A percentile compares a stretch with the other conserved stretches of the same genome.
Evolutionary conservation across 2,797 vertebrate species (phyloP).

Genomic region (Peromyscus aztecus): DNA sequence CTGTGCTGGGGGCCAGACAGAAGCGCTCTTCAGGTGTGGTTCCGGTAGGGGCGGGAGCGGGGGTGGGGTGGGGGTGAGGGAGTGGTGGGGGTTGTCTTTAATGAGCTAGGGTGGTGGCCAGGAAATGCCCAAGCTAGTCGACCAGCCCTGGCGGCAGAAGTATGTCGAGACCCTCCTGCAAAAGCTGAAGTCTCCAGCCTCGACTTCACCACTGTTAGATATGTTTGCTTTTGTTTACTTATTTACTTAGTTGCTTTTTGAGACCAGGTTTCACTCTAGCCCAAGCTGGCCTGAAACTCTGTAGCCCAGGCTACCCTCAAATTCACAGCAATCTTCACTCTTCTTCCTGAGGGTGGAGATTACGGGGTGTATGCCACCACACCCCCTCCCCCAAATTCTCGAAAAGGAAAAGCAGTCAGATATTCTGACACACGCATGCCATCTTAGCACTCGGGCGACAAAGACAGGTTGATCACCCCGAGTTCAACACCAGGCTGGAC

Average conservation of each 20-base stretch:
- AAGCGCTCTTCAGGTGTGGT: not conserved
- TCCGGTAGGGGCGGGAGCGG: not conserved
- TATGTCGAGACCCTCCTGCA: not conserved
- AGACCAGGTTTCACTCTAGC: not conserved
- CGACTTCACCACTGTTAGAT: not conserved
- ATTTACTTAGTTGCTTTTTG: not conserved
- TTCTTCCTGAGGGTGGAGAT: not conserved
- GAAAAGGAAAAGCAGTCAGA: not conserved
- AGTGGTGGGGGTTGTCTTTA: not conserved
- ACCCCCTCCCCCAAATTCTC: not conserved
- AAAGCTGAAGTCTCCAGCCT: not conserved
- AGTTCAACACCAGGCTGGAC: not conserved
- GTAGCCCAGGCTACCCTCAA: not conserved
- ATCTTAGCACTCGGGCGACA: not conserved
- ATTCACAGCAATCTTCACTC: no score
- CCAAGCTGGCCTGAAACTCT: not conserved
- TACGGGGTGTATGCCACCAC: rapidly evolving
- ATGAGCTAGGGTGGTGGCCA: not conserved
- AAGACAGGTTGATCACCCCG: not conserved
- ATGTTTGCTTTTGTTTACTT: not conserved
- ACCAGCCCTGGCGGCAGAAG: not conserved
- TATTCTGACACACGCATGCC: not conserved
- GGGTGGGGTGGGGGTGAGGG: not conserved
- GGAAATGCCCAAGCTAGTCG: not conserved
- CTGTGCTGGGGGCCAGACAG: not conserved